These are phyloP conservation scores for Dexiosoma caninum DNA, from an alignment of 2,888 invertebrate species.

Conservation along the genomic window DNA sequence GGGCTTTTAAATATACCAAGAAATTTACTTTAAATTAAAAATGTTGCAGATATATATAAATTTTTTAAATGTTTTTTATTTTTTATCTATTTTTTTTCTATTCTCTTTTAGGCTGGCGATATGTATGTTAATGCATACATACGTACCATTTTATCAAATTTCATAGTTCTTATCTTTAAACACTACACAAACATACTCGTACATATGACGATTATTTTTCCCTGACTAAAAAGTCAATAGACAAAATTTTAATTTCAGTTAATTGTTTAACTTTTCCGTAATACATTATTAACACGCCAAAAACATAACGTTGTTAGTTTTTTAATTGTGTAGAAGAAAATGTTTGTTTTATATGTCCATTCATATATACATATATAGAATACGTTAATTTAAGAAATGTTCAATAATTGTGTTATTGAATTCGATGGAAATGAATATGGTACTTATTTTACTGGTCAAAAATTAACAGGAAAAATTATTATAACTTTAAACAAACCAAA, in stretches of 20 bases:
- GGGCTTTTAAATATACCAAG: too few relatives aligned
- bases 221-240: background rate
- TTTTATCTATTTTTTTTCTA: too few relatives aligned
- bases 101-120: too few relatives aligned
- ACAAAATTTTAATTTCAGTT: slow-evolving; percentile 6
- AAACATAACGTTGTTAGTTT: background rate
- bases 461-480: slow-evolving; percentile 73
- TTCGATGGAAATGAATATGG: slow-evolving; percentile 82
- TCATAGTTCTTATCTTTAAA: background rate
- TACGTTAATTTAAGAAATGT: slow-evolving; percentile 64
- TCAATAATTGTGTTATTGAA: slow-evolving; percentile 72
- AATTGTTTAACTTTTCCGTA: slow-evolving; percentile 19
- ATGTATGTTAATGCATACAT: too few relatives aligned
- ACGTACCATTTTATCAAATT: background rate
- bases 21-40: too few relatives aligned
- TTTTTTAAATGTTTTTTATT: too few relatives aligned
- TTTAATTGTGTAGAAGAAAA: too few relatives aligned
- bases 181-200: too few relatives aligned
- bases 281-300: background rate
- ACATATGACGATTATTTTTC: slow-evolving; percentile 10
- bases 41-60: too few relatives aligned
- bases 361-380: too few relatives aligned
- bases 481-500: slow-evolving; percentile 73
- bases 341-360: too few relatives aligned
- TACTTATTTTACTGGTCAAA: slow-evolving; percentile 79